A percentile compares a stretch with the other conserved stretches of the same genome.
phyloP scores from a whole-genome alignment of 2,888 invertebrate species.

The Temnothorax unifasciatus region DNA sequence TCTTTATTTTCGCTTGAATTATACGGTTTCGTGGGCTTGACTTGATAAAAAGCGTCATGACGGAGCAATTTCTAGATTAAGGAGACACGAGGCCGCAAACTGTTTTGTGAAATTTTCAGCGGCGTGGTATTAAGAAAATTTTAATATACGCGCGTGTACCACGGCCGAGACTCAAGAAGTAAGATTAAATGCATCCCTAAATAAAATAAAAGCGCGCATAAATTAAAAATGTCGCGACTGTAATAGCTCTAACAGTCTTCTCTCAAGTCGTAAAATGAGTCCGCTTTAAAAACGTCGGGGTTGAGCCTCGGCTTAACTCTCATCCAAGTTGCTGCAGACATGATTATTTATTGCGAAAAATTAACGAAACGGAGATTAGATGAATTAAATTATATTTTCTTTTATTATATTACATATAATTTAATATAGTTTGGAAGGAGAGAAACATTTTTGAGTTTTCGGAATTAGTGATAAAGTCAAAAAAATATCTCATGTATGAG shows the following conservation, averaged over 20 bases:
- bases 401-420: background rate
- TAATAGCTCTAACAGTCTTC: constrained; percentile 18
- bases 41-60: constrained; percentile 41
- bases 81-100: constrained; percentile 26
- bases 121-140: constrained; percentile 30
- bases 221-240: constrained; percentile 32
- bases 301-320: background rate
- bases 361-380: background rate
- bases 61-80: constrained; percentile 47
- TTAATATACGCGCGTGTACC: constrained; percentile 16
- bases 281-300: background rate
- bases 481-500: background rate
- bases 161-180: background rate
- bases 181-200: constrained; percentile 40
- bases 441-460: background rate
- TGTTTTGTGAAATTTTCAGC: constrained; percentile 30
- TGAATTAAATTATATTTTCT: background rate
- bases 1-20: constrained; percentile 33
- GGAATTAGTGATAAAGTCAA: background rate
- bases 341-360: constrained; percentile 6
- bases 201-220: constrained; percentile 37
- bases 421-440: background rate
- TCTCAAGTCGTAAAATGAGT: constrained; percentile 9
- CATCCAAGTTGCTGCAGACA: background rate
- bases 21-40: constrained; percentile 14